Conservation (phyloP, 2,113 vertebrate species). For the Pelvicachromis taeniatus region DNA sequence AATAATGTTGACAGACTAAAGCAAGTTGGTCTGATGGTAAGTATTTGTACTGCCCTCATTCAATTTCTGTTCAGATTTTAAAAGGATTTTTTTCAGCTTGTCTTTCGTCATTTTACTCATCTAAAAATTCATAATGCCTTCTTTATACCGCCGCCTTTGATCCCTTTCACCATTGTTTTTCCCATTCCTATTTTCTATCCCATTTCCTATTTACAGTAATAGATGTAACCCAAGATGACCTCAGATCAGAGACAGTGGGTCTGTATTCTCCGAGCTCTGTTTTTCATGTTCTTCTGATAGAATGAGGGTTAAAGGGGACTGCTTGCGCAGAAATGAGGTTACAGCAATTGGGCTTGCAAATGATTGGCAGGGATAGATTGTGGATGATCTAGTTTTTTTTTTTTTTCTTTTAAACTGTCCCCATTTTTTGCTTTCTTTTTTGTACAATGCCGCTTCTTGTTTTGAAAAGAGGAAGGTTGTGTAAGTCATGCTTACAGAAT, state of each 20-base stretch:
- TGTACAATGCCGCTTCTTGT: neutral
- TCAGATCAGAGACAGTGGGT: neutral
- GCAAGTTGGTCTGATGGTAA: neutral
- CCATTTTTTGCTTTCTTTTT: neutral
- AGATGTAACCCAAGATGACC: constrained; percentile 3
- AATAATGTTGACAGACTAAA: neutral
- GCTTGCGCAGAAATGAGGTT: constrained; percentile 40
- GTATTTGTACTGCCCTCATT: neutral
- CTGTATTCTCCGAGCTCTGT: constrained; percentile 23
- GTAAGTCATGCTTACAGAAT: neutral
- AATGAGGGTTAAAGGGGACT: constrained; percentile 16
- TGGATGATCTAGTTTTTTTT: constrained; percentile 7
- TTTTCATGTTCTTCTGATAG: constrained; percentile 24
- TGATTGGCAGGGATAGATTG: constrained; percentile 43
- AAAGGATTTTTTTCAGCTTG: neutral
- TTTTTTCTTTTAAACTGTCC: neutral
- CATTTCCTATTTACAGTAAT: constrained; percentile 6
- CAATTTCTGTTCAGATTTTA: neutral
- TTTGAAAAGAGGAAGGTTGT: neutral
- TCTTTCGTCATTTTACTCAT: neutral
- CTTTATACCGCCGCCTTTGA: neutral
- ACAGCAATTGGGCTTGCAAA: constrained; percentile 54
- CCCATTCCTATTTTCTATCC: neutral
- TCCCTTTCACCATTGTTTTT: neutral
- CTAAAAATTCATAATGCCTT: neutral